Percentiles rank a stretch among this genome's conserved stretches.
phyloP scores from a whole-genome alignment of 2,888 invertebrate genomes.

The Pyrrhosoma nymphula region DNA sequence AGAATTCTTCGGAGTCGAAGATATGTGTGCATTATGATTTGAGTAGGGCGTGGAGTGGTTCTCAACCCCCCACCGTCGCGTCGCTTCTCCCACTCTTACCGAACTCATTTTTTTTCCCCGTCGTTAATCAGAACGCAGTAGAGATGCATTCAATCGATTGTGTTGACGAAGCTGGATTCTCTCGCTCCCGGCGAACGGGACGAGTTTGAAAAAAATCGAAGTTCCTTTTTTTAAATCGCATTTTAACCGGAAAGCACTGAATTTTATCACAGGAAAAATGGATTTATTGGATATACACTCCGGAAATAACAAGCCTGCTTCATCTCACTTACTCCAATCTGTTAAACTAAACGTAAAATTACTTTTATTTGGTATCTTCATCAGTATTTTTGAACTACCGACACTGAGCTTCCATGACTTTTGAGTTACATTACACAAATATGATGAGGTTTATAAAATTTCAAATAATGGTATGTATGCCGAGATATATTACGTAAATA shows the following conservation, averaged over 20 bases:
- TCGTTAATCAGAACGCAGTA: neutral
- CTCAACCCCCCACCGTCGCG: too few relatives aligned
- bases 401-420: too few relatives aligned
- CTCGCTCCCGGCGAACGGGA: neutral
- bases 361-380: neutral
- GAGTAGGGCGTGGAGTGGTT: too few relatives aligned
- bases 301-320: neutral
- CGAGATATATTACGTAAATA: too few relatives aligned
- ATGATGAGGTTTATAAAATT: too few relatives aligned
- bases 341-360: neutral
- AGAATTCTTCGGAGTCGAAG: neutral
- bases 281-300: neutral
- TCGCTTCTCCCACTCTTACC: neutral
- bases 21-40: too few relatives aligned
- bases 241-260: neutral
- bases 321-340: neutral
- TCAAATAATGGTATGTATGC: too few relatives aligned
- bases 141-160: conserved; percentile 13
- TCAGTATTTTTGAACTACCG: too few relatives aligned
- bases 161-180: neutral
- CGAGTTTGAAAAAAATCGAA: neutral
- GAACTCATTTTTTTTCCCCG: neutral
- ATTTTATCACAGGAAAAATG: neutral
- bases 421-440: too few relatives aligned
- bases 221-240: neutral